phyloP scores from a whole-genome alignment of 2,797 vertebrate genomes.

The Cynodonichthys magdalenae region DNA sequence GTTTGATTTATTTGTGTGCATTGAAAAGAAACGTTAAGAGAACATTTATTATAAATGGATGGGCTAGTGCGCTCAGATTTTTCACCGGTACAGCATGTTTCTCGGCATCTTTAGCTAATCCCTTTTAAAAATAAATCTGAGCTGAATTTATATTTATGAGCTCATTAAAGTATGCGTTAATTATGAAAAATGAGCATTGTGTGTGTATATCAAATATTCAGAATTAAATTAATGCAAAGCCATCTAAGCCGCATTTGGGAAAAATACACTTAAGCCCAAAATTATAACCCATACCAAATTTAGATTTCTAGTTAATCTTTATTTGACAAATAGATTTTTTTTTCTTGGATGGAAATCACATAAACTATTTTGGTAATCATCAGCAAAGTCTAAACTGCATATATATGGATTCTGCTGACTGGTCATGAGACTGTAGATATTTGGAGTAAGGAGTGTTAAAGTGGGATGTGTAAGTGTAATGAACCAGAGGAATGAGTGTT shows the following conservation, averaged over 20 bases:
- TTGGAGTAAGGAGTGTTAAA: too few relatives aligned
- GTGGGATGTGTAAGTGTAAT: too few relatives aligned
- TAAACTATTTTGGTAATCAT: background rate
- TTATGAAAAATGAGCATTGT: background rate
- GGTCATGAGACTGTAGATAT: too few relatives aligned
- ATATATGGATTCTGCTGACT: too few relatives aligned
- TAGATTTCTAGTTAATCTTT: background rate
- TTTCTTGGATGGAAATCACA: background rate
- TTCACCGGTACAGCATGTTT: background rate
- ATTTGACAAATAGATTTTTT: background rate
- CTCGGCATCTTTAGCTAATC: background rate
- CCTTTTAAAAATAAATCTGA: conserved; percentile 2
- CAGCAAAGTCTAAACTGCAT: background rate
- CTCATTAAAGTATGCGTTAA: background rate
- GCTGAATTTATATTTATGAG: background rate
- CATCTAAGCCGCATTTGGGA: background rate
- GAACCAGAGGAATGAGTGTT: too few relatives aligned
- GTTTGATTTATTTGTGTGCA: too few relatives aligned
- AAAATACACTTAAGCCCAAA: background rate
- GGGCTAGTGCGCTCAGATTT: background rate
- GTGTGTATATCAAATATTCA: background rate
- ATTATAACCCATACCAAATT: background rate
- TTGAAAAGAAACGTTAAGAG: background rate
- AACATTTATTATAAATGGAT: background rate
- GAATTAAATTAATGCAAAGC: conserved; percentile 3